Base-by-base conservation (phyloP, 64 coral and sea anemone genomes). In the Actinia tenebrosa region DNA sequence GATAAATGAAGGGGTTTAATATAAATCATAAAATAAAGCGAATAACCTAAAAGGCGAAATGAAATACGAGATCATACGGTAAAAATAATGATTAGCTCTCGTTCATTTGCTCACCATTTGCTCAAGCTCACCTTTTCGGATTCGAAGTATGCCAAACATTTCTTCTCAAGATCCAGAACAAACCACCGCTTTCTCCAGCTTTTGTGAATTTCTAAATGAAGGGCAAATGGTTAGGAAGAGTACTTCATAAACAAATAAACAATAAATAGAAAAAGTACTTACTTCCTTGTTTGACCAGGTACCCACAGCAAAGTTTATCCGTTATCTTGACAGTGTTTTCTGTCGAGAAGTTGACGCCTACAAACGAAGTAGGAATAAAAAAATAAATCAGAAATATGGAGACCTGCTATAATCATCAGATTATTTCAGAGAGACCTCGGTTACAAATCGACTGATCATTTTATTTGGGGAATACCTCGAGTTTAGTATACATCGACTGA, bases 101-200 rank as follows among this genome's bases (percentile, higher is more conserved):
- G 44, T 37, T 37, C 30, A 37, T 37, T 37, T 37, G 30, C 30
- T 37, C 30, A 37, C 30, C 30, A 37, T 81, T 53, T 20, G 0
- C 42, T 47, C 8, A 3, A 22, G 87, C 80, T 43, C 46, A 96
- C 94, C 94, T 96, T 87, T 79, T 96, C 94, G 20, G 88, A 90
- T 88, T 96, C 94, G 56, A 96, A 96, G 77, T 96, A 96, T 4
- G 94, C 94, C 46, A 96, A 82, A 45, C 86, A 96, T 62, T 91
- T 93, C 60, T 93, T 96, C 2, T 88, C 90, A 46, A 96, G 64
- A 44, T 96, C 94, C n/a, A 96, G 83, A 1, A 93, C 91, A 60
- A 96, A 96, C 94, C 94, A 93, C 17, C 94, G 79, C 53, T 88
- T 96, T 80, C 91, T 93, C 94, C 94, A 96, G 66, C 79, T 96